Evolutionary conservation across 2,888 invertebrate species (phyloP).

Genomic region (Orthosia incerta): DNA sequence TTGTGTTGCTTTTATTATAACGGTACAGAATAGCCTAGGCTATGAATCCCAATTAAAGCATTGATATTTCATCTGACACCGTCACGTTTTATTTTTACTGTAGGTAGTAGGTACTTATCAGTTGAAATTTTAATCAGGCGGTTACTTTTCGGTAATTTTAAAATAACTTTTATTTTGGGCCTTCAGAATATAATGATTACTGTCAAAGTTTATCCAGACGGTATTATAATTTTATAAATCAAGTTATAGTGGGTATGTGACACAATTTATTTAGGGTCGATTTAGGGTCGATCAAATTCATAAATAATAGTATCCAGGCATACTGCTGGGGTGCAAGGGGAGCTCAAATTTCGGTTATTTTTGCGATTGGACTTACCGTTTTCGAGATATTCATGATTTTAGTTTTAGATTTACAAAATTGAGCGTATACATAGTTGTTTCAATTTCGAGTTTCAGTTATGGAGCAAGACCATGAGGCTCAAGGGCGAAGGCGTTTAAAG

Average conservation of each 20-base stretch:
- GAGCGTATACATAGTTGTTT: slow-evolving; percentile 1
- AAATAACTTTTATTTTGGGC: not conserved
- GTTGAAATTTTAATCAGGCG: not conserved
- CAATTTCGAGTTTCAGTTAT: not conserved
- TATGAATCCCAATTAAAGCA: not conserved
- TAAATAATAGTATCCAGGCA: not conserved
- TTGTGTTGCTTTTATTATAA: not conserved
- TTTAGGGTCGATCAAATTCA: too few species aligned
- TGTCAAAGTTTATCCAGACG: too few species aligned
- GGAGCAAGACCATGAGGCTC: not conserved
- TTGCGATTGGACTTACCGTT: not conserved
- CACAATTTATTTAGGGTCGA: too few species aligned
- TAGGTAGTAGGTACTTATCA: not conserved
- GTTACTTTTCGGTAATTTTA: slow-evolving; percentile 1
- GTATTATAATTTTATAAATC: too few species aligned
- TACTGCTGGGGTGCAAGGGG: not conserved
- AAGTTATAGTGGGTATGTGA: too few species aligned
- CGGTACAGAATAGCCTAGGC: not conserved
- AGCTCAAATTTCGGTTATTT: not conserved
- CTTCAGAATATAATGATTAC: too few species aligned
- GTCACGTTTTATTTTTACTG: not conserved
- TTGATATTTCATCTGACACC: not conserved
- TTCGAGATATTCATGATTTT: not conserved
- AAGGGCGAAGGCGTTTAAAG: not conserved
- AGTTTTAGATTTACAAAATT: too few species aligned